phyloP scores from a whole-genome alignment of 2,888 invertebrate species.

The Bugula neritina region DNA sequence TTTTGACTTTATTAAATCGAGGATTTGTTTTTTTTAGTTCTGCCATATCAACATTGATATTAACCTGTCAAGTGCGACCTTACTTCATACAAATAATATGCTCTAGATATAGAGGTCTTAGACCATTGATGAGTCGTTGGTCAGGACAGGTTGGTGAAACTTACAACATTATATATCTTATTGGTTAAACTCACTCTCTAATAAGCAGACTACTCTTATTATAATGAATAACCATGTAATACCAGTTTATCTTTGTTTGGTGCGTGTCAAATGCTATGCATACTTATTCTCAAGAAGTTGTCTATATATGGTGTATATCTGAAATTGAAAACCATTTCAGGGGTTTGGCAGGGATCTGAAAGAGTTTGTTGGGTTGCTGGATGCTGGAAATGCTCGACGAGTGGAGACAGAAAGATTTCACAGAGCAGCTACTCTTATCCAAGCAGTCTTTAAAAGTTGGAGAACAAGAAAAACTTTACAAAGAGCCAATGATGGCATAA shows the following conservation, averaged over 20 bases:
- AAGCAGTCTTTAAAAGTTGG: constrained; percentile 48
- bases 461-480: constrained; percentile 40
- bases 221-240: too few relatives aligned
- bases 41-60: constrained; percentile 10
- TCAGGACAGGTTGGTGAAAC: constrained; percentile 32
- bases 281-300: neutral
- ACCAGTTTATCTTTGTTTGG: neutral
- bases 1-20: too few relatives aligned
- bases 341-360: constrained; percentile 46
- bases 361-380: constrained; percentile 41
- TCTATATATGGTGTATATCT: too few relatives aligned
- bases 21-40: constrained; percentile 18
- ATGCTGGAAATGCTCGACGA: constrained; percentile 39
- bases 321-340: too few relatives aligned
- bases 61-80: constrained; percentile 7
- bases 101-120: constrained; percentile 37
- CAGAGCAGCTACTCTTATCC: constrained; percentile 45
- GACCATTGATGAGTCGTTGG: constrained; percentile 44
- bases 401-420: constrained; percentile 41
- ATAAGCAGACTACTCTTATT: too few relatives aligned
- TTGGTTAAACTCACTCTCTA: too few relatives aligned
- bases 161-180: too few relatives aligned
- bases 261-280: neutral
- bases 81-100: constrained; percentile 26
- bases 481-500: constrained; percentile 42